phyloP scores from a whole-genome alignment of 2,797 vertebrate species.

The Chrysocyon brachyurus region DNA sequence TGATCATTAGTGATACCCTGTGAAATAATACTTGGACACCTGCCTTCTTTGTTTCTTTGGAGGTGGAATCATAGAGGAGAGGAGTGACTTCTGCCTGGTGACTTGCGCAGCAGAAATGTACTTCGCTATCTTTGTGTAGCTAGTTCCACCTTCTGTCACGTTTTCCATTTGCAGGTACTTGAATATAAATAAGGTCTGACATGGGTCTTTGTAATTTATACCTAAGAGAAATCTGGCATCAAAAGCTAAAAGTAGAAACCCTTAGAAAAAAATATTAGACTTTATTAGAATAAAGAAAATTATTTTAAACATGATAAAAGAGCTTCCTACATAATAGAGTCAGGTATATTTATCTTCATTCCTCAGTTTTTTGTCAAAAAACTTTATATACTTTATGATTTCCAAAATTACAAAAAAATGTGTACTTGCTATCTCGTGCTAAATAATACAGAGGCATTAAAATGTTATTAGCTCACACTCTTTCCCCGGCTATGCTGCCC shows the following conservation, averaged over 20 bases:
- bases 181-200: conserved; percentile 11
- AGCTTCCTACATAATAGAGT: not conserved
- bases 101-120: not conserved
- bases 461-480: conserved; percentile 32
- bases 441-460: conserved; percentile 64
- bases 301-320: conserved; percentile 31
- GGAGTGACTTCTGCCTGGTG: not conserved
- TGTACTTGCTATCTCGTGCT: not conserved
- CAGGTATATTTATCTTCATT: conserved; percentile 5
- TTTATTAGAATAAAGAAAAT: not conserved
- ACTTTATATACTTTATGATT: not conserved
- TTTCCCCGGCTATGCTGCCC: not conserved
- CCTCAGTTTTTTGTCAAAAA: conserved; percentile 32
- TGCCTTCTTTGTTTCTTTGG: not conserved
- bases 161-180: not conserved
- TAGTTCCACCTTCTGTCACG: not conserved
- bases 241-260: conserved; percentile 20
- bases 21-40: not conserved
- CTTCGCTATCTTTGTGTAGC: not conserved
- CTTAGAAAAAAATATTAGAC: not conserved
- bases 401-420: conserved; percentile 41
- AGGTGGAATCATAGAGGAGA: not conserved
- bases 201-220: not conserved
- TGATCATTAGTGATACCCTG: not conserved
- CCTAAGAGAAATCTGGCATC: not conserved